Base-by-base conservation (phyloP, 2,113 vertebrate genomes). In the Callaeas wilsoni region DNA sequence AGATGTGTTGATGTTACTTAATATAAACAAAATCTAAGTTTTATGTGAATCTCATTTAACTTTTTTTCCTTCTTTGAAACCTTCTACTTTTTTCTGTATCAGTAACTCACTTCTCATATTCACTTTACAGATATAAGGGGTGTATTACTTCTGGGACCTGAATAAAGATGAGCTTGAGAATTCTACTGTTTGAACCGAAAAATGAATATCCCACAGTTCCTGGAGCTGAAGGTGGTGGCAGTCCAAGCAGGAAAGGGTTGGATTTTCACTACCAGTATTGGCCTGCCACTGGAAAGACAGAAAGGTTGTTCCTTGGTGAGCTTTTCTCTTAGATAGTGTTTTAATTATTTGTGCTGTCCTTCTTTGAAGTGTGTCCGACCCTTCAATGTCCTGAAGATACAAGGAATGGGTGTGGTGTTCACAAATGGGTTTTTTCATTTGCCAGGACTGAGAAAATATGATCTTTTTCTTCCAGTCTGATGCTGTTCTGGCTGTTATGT, bases 1-100 rank as follows among this genome's bases (percentile, higher is more conserved):
- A 68, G 84, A 70, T 90, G 23, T 53, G 59, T 85, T 70, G 87
- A 55, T 74, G 27, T 88, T 82, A 47, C 23, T 69, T 70, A 89
- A 87, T 83, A 69, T 83, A 76, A 93, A 90, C 68, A 74, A 96
- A 91, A 93, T 39, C 23, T 74, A 80, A 94, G 50, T 55, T 73
- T 15, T 74, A 27, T 67, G 37, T 67, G 78, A 85, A 83, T 49
- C 22, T 84, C 21, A 50, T 70, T 78, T 70, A 37, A 15, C 35
- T 15, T 25, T 29, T 79, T 82, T 71, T 64, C 22, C 79, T 94
- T 83, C 57, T 93, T 79, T 5, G 13, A 87, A 90, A 33, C 15
- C 52, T 74, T 64, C 62, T 69, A 27, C 49, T n/a, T 93, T 69
- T 87, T 85, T 39, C 53, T 80, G 0, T 69, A 39, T 85, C 26